A percentile compares a stretch with the other conserved stretches of the same genome.
Evolutionary conservation across 2,888 invertebrate genomes (phyloP).

Genomic region (Tipula vernalis): DNA sequence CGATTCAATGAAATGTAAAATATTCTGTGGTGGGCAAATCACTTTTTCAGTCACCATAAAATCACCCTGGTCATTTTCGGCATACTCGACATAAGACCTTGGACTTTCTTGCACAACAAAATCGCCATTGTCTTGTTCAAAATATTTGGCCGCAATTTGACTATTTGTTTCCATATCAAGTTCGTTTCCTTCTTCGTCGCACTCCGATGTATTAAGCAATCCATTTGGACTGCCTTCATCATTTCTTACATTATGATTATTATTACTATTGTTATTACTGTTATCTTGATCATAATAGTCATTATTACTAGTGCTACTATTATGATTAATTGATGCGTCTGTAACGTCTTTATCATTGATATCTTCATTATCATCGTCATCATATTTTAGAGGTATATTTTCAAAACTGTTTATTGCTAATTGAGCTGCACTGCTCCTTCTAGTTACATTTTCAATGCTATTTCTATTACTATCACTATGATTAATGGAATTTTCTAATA

Average conservation of each 20-base stretch:
- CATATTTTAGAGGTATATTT: neutral
- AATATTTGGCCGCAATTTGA: constrained; percentile 30
- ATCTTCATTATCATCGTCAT: neutral
- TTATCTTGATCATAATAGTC: neutral
- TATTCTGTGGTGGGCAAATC: constrained; percentile 33
- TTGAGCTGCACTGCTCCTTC: neutral
- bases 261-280: neutral
- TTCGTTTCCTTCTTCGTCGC: neutral
- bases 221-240: neutral
- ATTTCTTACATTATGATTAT: neutral
- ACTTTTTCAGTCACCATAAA: constrained; percentile 36
- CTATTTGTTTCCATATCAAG: neutral
- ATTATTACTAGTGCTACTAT: neutral
- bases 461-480: neutral
- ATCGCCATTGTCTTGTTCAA: constrained; percentile 34
- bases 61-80: constrained; percentile 34
- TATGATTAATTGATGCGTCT: neutral
- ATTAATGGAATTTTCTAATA: neutral
- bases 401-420: neutral
- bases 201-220: neutral
- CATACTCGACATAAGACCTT: constrained; percentile 34
- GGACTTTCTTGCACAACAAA: constrained; percentile 35
- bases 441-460: neutral
- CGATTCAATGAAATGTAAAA: constrained; percentile 31
- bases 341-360: neutral